A percentile compares a stretch with the other conserved stretches of the same genome.
These are phyloP conservation scores for Drosophila pallidifrons DNA, from an alignment of 1,140 invertebrate species.

Conservation along the genomic window DNA sequence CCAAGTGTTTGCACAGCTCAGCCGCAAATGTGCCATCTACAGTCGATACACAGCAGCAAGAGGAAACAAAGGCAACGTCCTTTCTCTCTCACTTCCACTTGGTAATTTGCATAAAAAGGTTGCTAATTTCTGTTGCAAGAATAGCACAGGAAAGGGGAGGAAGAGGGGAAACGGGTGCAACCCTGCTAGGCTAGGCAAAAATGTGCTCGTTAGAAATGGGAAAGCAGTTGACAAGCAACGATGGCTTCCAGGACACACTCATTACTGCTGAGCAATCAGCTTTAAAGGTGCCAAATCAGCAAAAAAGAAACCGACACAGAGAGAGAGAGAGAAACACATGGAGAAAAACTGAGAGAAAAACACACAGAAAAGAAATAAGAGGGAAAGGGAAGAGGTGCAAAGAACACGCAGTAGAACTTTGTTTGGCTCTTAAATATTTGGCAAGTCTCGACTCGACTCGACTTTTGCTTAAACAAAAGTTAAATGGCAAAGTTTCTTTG, in stretches of 20 bases:
- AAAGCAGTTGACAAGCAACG: conserved; percentile 58
- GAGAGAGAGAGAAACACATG: not conserved
- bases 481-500: conserved; percentile 74
- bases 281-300: conserved; percentile 47
- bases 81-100: conserved; percentile 8
- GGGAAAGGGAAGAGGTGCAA: not conserved
- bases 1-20: conserved; percentile 60
- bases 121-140: conserved; percentile 62
- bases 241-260: conserved; percentile 25
- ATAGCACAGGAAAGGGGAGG: not conserved
- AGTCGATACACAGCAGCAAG: not conserved
- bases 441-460: conserved; percentile 46
- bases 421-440: conserved; percentile 71
- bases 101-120: conserved; percentile 81
- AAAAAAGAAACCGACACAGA: conserved; percentile 4
- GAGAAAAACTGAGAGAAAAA: not conserved
- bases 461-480: conserved; percentile 72
- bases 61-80: not conserved
- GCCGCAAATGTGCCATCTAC: conserved; percentile 67
- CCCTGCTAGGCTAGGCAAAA: conserved; percentile 26
- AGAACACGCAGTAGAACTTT: conserved; percentile 35
- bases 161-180: not conserved
- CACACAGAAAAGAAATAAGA: not conserved
- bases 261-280: conserved; percentile 54
- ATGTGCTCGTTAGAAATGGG: conserved; percentile 60